A percentile compares a stretch with the other conserved stretches of the same genome.
These are phyloP conservation scores for Campylorhamphus procurvoides DNA, from an alignment of 2,113 vertebrate species.

Conservation along the genomic window DNA sequence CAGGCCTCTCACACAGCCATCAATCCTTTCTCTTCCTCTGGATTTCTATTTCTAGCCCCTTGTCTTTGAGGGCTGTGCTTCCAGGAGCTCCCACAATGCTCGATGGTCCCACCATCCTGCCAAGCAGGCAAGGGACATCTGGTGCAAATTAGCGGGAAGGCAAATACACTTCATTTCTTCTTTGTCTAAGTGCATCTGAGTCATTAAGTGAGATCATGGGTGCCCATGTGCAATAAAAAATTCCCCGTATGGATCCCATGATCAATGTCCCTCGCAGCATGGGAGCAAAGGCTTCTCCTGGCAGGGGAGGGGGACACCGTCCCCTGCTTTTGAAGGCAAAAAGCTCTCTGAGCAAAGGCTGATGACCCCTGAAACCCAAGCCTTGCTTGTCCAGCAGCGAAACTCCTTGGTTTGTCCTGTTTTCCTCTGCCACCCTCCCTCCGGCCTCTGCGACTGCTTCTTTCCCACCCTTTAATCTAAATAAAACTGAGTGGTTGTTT, in stretches of 20 bases:
- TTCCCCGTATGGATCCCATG: not conserved
- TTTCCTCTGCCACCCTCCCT: slow-evolving; percentile 40
- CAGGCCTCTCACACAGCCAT: not conserved
- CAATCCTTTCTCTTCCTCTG: not conserved
- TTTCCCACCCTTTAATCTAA: slow-evolving; percentile 82
- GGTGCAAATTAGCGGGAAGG: slow-evolving; percentile 60
- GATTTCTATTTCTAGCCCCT: slow-evolving; percentile 42
- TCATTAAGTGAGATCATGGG: slow-evolving; percentile 67
- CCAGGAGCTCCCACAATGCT: slow-evolving; percentile 51
- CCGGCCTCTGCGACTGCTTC: slow-evolving; percentile 21
- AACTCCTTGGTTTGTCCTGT: slow-evolving; percentile 6
- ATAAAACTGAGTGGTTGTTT: slow-evolving; percentile 71
- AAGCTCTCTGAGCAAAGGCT: not conserved
- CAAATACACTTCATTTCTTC: slow-evolving; percentile 65
- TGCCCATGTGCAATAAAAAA: slow-evolving; percentile 1
- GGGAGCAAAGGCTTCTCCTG: not conserved
- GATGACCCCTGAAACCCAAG: not conserved
- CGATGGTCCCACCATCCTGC: not conserved
- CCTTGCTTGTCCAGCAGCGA: not conserved
- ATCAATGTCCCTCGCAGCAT: not conserved
- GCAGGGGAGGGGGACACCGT: not conserved
- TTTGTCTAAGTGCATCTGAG: slow-evolving; percentile 56
- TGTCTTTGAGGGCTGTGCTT: not conserved
- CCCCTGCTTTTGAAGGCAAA: not conserved
- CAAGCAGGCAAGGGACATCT: slow-evolving; percentile 59